Conservation (phyloP, 2,888 invertebrate genomes). For the Nomada ferruginata region DNA sequence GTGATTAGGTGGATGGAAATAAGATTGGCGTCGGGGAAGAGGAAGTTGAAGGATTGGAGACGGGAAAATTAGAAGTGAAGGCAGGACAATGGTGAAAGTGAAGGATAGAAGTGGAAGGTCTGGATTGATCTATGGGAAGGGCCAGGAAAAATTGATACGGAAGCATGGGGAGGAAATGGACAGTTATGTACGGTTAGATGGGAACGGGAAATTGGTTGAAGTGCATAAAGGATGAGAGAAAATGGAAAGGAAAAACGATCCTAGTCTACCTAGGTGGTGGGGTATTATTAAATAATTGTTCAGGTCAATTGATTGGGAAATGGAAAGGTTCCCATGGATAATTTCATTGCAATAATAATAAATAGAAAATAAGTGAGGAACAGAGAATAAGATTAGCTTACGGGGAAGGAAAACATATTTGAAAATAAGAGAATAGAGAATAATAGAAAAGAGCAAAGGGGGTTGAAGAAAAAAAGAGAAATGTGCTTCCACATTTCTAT, state of each 20-base stretch:
- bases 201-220: not conserved
- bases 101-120: not conserved
- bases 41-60: not conserved
- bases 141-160: no score
- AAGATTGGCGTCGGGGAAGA: constrained; percentile 1
- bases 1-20: not conserved
- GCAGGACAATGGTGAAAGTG: not conserved
- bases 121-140: no score
- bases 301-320: no score
- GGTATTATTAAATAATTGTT: no score
- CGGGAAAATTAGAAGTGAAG: not conserved
- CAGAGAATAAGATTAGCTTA: not conserved
- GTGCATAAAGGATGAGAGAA: no score
- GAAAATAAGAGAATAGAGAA: not conserved
- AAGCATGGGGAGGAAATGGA: no score
- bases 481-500: constrained; percentile 17
- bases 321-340: no score
- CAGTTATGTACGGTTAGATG: no score
- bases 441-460: not conserved
- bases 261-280: no score
- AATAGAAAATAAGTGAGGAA: not conserved
- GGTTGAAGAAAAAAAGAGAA: not conserved
- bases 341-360: no score
- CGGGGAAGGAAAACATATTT: not conserved
- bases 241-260: no score